Percentiles rank a stretch among this genome's conserved stretches.
Conservation (phyloP, 2,888 invertebrate genomes). For the Pollenia labialis region DNA sequence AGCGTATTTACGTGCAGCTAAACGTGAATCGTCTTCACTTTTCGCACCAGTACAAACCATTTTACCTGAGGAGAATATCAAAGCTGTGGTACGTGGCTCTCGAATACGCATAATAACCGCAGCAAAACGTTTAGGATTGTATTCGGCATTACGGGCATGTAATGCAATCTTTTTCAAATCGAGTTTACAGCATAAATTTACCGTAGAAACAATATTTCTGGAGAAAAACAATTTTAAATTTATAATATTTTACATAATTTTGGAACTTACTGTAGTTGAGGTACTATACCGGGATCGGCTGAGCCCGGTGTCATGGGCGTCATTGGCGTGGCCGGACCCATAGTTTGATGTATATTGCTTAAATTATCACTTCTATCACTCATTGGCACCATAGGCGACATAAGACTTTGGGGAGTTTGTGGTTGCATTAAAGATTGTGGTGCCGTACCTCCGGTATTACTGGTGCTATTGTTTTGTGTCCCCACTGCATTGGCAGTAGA, state of each 20-base stretch:
- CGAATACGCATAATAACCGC: slow-evolving; percentile 98
- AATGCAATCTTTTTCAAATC: slow-evolving; percentile 98
- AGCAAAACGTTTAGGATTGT: slow-evolving; percentile 99
- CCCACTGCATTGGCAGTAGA: slow-evolving; percentile 25
- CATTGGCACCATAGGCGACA: slow-evolving; percentile 91
- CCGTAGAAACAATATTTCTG: slow-evolving; percentile 99
- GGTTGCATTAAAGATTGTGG: slow-evolving; percentile 95
- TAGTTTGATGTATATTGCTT: slow-evolving; percentile 85
- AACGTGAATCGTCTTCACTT: slow-evolving; percentile 91
- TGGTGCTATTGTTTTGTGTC: slow-evolving; percentile 45
- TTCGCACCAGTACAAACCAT: slow-evolving; percentile 94
- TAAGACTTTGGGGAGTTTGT: slow-evolving; percentile 95
- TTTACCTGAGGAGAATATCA: slow-evolving; percentile 93
- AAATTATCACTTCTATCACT: slow-evolving; percentile 82
- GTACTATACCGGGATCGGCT: slow-evolving; percentile 96
- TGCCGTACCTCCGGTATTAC: slow-evolving; percentile 84
- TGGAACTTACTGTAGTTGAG: slow-evolving; percentile 86
- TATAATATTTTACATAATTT: background rate
- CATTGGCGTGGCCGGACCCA: slow-evolving; percentile 90
- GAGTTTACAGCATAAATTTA: slow-evolving; percentile 96
- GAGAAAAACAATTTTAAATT: slow-evolving; percentile 77
- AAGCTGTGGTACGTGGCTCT: slow-evolving; percentile 92
- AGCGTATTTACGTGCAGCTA: slow-evolving; percentile 93
- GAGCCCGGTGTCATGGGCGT: slow-evolving; percentile 97
- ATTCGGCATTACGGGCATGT: slow-evolving; percentile 99